Percentiles rank a stretch among this genome's conserved stretches.
Evolutionary conservation across 2,888 invertebrate species (phyloP).

Genomic region (Halictus quadricinctus): DNA sequence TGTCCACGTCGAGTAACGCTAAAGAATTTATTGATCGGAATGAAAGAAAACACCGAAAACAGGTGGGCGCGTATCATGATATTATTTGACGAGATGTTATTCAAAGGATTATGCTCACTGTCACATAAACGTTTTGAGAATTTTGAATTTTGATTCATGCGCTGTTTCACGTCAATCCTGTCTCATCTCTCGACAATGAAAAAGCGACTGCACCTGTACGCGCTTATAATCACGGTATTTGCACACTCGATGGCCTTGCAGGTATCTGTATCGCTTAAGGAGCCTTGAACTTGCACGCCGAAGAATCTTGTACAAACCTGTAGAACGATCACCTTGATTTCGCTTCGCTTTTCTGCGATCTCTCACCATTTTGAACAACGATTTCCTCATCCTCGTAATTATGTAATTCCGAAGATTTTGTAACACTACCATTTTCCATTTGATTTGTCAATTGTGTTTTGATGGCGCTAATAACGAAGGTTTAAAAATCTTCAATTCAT

Average conservation of each 20-base stretch:
- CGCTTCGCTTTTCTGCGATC: background rate
- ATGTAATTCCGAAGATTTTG: constrained; percentile 9
- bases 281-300: constrained; percentile 76
- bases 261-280: constrained; percentile 68
- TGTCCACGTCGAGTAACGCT: constrained; percentile 69
- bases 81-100: constrained; percentile 14
- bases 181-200: constrained; percentile 61
- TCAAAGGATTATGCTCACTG: constrained; percentile 42
- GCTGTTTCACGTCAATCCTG: constrained; percentile 56
- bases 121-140: background rate
- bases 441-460: no score
- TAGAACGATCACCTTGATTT: constrained; percentile 42
- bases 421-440: background rate
- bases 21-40: background rate
- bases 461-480: no score
- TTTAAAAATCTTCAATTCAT: background rate
- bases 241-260: constrained; percentile 74
- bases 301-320: constrained; percentile 66
- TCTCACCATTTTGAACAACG: background rate
- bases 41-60: constrained; percentile 6
- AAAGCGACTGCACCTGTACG: constrained; percentile 60
- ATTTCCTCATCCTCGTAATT: background rate
- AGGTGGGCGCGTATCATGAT: constrained; percentile 15
- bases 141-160: constrained; percentile 25
- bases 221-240: constrained; percentile 65